These are phyloP conservation scores for Aromia moschata DNA, from an alignment of 2,888 invertebrate species.

Conservation along the genomic window DNA sequence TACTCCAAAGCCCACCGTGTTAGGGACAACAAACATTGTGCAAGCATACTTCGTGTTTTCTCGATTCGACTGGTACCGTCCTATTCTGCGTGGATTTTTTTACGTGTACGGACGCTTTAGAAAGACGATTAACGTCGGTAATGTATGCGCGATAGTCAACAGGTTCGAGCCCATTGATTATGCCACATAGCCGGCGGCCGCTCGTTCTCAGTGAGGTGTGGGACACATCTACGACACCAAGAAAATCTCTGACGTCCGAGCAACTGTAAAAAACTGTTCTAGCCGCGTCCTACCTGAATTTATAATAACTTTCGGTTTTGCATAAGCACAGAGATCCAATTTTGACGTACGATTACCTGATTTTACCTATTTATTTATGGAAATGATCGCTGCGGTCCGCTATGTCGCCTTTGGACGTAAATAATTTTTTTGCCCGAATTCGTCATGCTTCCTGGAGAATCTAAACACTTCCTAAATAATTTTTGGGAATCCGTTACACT, in stretches of 20 bases:
- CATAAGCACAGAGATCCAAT: background rate
- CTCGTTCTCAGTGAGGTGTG: no score
- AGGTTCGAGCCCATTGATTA: no score
- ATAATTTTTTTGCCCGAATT: background rate
- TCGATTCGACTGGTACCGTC: no score
- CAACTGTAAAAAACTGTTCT: conserved; percentile 7
- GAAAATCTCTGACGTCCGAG: background rate
- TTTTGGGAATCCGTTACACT: no score
- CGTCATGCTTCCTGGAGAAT: background rate
- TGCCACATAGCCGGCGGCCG: no score
- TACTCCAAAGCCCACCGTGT: no score
- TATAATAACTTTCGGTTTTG: background rate
- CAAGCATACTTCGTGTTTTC: no score
- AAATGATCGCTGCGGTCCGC: background rate
- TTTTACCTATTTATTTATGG: background rate
- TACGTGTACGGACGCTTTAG: no score
- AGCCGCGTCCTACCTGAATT: conserved; percentile 1
- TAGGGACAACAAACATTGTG: no score
- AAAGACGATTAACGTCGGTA: no score
- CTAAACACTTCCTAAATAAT: background rate
- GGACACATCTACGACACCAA: background rate
- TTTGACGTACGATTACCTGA: background rate
- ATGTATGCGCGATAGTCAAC: no score
- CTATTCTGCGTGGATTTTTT: no score
- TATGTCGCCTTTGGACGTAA: background rate